These are phyloP conservation scores for Hemithea aestivaria DNA, from an alignment of 2,888 invertebrate genomes.

Conservation along the genomic window DNA sequence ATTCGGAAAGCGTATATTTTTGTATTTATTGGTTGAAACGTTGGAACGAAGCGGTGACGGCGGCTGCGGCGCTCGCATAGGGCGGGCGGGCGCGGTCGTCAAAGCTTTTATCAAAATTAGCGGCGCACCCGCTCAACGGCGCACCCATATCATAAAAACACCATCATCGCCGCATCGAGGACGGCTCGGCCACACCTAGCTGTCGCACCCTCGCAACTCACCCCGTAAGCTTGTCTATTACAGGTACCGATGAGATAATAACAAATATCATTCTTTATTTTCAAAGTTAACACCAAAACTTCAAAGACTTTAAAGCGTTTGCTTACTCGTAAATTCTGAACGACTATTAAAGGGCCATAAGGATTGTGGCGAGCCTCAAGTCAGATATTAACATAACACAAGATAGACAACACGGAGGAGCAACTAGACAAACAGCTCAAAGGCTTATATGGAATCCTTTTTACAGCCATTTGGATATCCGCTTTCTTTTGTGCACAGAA, in stretches of 20 bases:
- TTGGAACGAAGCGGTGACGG: constrained; percentile 39
- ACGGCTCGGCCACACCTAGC: constrained; percentile 65
- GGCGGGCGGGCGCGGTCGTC: constrained; percentile 62
- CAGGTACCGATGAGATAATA: constrained; percentile 1
- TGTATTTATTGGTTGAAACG: constrained; percentile 39
- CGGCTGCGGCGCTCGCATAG: constrained; percentile 26
- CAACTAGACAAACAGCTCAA: constrained; percentile 33
- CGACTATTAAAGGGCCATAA: background rate
- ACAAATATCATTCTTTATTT: no score
- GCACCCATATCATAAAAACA: constrained; percentile 75
- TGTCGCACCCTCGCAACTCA: constrained; percentile 59
- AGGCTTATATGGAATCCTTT: constrained; percentile 33
- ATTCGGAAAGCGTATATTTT: no score
- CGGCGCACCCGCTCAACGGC: constrained; percentile 63
- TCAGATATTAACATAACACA: no score
- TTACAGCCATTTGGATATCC: constrained; percentile 28
- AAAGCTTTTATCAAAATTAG: constrained; percentile 78
- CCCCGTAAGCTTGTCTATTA: constrained; percentile 33
- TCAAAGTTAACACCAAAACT: no score
- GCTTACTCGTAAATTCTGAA: background rate
- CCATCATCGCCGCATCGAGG: constrained; percentile 64
- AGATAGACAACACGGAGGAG: constrained; percentile 20
- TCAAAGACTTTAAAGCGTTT: no score
- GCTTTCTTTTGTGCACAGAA: constrained; percentile 29
- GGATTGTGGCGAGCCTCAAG: background rate